Percentiles rank a stretch among this genome's conserved stretches.
Conservation (phyloP, 2,888 invertebrate genomes). For the Parnassius glacialis region DNA sequence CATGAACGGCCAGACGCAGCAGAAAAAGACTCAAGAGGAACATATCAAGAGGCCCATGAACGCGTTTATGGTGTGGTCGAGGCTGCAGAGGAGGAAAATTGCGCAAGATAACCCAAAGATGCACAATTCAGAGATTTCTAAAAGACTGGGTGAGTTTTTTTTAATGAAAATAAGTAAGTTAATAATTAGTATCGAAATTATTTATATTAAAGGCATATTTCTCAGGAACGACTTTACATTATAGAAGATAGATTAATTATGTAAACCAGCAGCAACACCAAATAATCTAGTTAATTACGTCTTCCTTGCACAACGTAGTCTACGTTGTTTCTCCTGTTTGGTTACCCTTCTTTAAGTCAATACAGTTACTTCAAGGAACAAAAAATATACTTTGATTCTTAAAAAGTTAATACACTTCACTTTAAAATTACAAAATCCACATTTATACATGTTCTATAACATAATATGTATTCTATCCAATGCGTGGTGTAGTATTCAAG, state of each 20-base stretch:
- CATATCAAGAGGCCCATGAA: constrained; percentile 99
- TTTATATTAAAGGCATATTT: background rate
- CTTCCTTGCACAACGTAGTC: no score
- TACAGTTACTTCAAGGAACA: no score
- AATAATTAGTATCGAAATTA: background rate
- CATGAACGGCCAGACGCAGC: constrained; percentile 78
- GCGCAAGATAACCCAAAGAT: constrained; percentile 99
- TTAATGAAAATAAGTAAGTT: background rate
- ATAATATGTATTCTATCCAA: no score
- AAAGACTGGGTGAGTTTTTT: constrained; percentile 88
- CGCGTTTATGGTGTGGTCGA: constrained; percentile 99
- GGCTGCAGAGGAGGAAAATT: constrained; percentile 95
- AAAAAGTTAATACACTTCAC: no score
- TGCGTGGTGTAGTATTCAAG: no score
- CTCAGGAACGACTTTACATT: no score
- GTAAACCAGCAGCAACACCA: background rate
- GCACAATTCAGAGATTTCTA: constrained; percentile 98
- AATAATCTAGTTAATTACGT: background rate
- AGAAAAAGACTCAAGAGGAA: constrained; percentile 85
- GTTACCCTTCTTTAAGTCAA: no score
- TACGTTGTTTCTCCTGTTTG: no score
- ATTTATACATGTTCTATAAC: no score
- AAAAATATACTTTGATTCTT: no score
- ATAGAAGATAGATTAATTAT: no score
- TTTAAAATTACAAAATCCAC: no score